These are phyloP conservation scores for Brenthis daphne DNA, from an alignment of 2,888 invertebrate species.

Conservation along the genomic window DNA sequence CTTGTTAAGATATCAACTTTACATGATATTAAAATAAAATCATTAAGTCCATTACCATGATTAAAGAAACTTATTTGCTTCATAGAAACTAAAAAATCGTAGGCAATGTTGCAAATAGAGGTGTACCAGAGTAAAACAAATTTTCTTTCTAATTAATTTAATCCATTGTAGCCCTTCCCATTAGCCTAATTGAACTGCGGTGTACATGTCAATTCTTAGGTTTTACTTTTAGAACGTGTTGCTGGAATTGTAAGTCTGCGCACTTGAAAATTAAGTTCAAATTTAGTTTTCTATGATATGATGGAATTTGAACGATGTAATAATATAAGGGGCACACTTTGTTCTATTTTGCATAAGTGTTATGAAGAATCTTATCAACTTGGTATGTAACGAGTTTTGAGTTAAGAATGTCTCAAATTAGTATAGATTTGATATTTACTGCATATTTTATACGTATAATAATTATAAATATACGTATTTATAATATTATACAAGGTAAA, in stretches of 20 bases:
- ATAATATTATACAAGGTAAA: too few relatives aligned
- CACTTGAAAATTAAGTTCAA: constrained; percentile 16
- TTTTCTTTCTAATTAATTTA: constrained; percentile 82
- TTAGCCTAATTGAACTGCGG: constrained; percentile 82
- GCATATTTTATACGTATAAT: too few relatives aligned
- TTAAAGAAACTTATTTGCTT: neutral
- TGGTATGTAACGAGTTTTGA: constrained; percentile 37
- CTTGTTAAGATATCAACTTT: too few relatives aligned
- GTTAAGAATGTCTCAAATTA: constrained; percentile 8
- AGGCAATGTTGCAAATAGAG: constrained; percentile 72
- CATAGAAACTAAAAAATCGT: constrained; percentile 39
- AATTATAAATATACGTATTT: too few relatives aligned
- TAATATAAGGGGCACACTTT: constrained; percentile 70
- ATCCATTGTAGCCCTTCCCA: constrained; percentile 80
- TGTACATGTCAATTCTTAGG: constrained; percentile 81
- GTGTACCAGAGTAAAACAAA: constrained; percentile 71
- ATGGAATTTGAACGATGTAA: constrained; percentile 58
- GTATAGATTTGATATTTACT: too few relatives aligned
- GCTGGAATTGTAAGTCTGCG: constrained; percentile 46
- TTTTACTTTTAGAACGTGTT: constrained; percentile 47
- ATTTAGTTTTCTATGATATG: constrained; percentile 35
- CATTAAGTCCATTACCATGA: neutral
- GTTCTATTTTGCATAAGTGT: constrained; percentile 75
- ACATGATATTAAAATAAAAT: neutral
- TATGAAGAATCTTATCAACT: constrained; percentile 46